Conservation (phyloP, 2,113 vertebrate species). For the Prietella phreatophila region DNA sequence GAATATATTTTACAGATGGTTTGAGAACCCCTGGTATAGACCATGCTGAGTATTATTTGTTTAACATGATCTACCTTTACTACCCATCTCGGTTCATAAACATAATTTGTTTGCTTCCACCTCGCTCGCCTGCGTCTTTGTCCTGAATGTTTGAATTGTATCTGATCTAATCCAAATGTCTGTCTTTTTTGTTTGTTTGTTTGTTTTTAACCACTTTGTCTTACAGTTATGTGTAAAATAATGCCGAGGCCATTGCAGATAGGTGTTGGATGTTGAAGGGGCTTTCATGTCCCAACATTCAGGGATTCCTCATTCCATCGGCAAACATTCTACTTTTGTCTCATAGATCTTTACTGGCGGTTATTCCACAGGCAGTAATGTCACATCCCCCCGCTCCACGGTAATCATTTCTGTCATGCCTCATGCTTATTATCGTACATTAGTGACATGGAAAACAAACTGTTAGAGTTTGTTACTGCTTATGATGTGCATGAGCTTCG, state of each 20-base stretch:
- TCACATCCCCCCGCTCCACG: constrained; percentile 79
- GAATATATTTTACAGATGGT: background rate
- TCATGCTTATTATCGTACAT: background rate
- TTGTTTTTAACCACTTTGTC: background rate
- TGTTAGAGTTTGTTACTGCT: background rate
- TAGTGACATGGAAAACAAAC: background rate
- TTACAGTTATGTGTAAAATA: background rate
- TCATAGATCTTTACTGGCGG: constrained; percentile 82
- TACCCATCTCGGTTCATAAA: background rate
- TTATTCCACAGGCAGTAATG: constrained; percentile 77
- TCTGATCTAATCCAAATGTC: background rate
- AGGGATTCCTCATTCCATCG: background rate
- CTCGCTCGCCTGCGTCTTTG: background rate
- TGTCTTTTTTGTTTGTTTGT: too few relatives aligned
- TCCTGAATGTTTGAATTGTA: background rate
- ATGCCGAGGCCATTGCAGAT: background rate
- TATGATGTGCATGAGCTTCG: background rate
- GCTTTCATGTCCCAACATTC: background rate
- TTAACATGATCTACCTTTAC: background rate
- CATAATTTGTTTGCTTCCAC: background rate
- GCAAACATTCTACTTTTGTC: constrained; percentile 40
- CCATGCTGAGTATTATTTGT: background rate
- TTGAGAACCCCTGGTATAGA: background rate
- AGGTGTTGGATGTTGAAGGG: background rate
- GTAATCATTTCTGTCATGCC: constrained; percentile 72